A percentile compares a stretch with the other conserved stretches of the same genome.
phyloP scores from a whole-genome alignment of 2,113 vertebrate genomes.

The Gambusia affinis region DNA sequence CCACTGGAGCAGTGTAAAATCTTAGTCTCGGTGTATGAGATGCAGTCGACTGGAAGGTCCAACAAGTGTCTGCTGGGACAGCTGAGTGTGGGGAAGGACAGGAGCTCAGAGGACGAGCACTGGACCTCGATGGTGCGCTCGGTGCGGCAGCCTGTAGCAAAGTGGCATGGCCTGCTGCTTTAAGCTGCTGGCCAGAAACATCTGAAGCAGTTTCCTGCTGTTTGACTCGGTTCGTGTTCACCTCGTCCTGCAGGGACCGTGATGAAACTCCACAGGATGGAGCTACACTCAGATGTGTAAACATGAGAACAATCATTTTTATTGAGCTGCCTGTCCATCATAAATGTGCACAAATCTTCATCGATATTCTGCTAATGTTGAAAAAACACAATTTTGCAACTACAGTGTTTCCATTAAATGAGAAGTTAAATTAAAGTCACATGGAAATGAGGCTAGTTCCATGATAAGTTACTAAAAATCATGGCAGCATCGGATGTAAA shows the following conservation, averaged over 20 bases:
- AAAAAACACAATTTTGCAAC: too few species aligned
- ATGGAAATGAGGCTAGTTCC: too few species aligned
- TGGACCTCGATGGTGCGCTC: constrained; percentile 80
- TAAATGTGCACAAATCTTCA: too few species aligned
- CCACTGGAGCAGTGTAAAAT: constrained; percentile 71
- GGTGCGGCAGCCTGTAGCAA: constrained; percentile 79
- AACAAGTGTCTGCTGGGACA: constrained; percentile 76
- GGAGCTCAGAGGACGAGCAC: constrained; percentile 64
- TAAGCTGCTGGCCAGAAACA: constrained; percentile 11
- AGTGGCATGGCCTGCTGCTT: constrained; percentile 80
- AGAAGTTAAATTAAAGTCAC: too few species aligned
- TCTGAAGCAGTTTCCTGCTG: too few species aligned
- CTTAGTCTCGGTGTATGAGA: constrained; percentile 75
- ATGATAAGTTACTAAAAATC: too few species aligned
- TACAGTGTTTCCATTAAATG: too few species aligned
- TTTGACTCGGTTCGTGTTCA: too few species aligned
- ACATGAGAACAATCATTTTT: background rate
- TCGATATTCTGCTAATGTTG: too few species aligned
- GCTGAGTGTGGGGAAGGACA: constrained; percentile 71
- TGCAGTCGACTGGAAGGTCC: constrained; percentile 36
- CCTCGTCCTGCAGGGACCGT: background rate
- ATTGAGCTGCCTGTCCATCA: background rate
- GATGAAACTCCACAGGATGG: background rate
- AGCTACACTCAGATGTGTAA: background rate
- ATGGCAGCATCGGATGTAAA: too few species aligned